Base-by-base conservation (phyloP, 2,888 invertebrate species). In the Cephus runcator region DNA sequence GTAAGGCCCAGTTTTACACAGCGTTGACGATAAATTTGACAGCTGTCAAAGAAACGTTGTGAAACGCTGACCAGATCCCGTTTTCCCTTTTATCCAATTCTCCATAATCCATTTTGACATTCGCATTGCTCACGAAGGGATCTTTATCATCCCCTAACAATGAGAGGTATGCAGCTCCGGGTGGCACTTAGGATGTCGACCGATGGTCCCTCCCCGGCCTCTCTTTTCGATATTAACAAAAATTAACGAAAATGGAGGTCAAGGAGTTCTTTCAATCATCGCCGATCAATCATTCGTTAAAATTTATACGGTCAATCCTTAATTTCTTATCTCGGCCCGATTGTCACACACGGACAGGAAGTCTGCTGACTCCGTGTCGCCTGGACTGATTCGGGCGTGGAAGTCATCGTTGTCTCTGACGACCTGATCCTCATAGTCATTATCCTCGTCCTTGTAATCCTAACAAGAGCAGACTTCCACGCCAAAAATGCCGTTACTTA, bases 111-210 rank as follows among this genome's bases (percentile, higher is more conserved):
- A 73, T 69, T 75, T 79, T 74, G 79, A 77, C 75, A 77, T 74
- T 69, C 86, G 79, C 81, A 84, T 88, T 87, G 86, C 87, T 89
- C 88, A 86, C 87, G 86, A 86, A 84, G 85, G 87, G 86, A 87
- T 81, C 85, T 87, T 87, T 88, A 85, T 86, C 88, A 85, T 87
- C 85, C 84, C 79, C 85, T 82, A 40, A 30, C 31, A 71, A 71
- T 87, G 85, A 90, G 90, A 91, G 91, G 91, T 91, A 91, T 91
- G 91, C 91, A 91, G 91, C 85, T 88, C 90, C 86, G 90, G 87
- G 88, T 91, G 89, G 89, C 91, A 91, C 91, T 91, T 91, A 89
- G 91, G 89, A 91, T 89, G 88, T 86, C 85, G 89, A 88, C 71
- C 33, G 71, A 71, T 71, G 31, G 71, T 71, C 71, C 12, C 71